Evolutionary conservation across 2,113 vertebrate species (phyloP).

Genomic region (Cyanocitta stelleri): DNA sequence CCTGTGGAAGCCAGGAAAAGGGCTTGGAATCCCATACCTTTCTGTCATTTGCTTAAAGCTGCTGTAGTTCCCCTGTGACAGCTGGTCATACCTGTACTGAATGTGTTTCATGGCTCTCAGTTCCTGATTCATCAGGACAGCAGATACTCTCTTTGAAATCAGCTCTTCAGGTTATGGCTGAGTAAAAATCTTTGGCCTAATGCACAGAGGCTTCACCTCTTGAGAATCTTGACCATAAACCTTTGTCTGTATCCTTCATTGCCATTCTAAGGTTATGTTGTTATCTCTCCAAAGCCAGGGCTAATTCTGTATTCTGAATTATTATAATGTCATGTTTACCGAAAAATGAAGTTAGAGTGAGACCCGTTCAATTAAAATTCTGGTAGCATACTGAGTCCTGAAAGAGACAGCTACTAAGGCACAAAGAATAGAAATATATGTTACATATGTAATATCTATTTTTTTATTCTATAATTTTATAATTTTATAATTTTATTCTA

Average conservation of each 20-base stretch:
- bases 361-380: slow-evolving; percentile 2
- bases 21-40: neutral
- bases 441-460: neutral
- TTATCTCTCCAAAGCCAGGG: neutral
- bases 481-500: neutral
- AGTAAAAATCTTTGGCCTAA: neutral
- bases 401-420: neutral
- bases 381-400: neutral
- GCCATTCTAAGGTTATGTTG: neutral
- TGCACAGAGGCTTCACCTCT: neutral
- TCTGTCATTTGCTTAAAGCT: neutral
- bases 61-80: neutral
- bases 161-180: neutral
- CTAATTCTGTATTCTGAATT: neutral
- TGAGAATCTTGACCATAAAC: neutral
- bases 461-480: neutral
- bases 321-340: neutral
- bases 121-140: neutral
- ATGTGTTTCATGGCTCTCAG: neutral
- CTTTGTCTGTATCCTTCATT: neutral
- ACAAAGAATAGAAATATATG: neutral
- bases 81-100: neutral
- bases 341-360: neutral
- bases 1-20: neutral
- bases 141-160: neutral